phyloP scores from a whole-genome alignment of 2,113 vertebrate species.

The Gobio gobio region DNA sequence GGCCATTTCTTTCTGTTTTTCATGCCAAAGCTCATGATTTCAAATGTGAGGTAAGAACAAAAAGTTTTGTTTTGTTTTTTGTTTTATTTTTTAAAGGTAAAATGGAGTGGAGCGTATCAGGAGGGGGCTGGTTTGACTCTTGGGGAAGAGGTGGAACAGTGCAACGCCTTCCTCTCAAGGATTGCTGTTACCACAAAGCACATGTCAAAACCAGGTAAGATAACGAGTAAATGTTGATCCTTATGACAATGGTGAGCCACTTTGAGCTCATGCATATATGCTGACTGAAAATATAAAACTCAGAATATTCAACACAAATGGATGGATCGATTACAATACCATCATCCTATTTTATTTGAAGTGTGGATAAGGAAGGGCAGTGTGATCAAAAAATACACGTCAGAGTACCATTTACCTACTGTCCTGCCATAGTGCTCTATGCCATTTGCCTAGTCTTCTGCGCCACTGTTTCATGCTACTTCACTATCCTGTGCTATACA shows the following conservation, averaged over 20 bases:
- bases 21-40: too few species aligned
- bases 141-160: background rate
- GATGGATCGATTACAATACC: too few species aligned
- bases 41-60: too few species aligned
- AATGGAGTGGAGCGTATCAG: too few species aligned
- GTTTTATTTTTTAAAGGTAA: too few species aligned
- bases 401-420: background rate
- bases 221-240: background rate
- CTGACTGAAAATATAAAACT: too few species aligned
- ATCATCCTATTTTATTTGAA: background rate
- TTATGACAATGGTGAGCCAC: background rate
- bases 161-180: constrained; percentile 14
- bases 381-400: background rate
- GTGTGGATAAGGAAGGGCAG: constrained; percentile 1
- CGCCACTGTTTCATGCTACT: background rate
- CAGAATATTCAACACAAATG: too few species aligned
- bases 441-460: background rate
- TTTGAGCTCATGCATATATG: too few species aligned
- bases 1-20: too few species aligned
- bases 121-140: too few species aligned
- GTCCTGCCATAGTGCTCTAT: background rate
- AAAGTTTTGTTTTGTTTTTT: too few species aligned
- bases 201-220: constrained; percentile 15
- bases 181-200: constrained; percentile 19
- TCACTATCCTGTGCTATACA: background rate